Percentiles rank a stretch among this genome's conserved stretches.
These are phyloP conservation scores for Bombus waltoni DNA, from an alignment of 1,140 invertebrate genomes.

Conservation along the genomic window DNA sequence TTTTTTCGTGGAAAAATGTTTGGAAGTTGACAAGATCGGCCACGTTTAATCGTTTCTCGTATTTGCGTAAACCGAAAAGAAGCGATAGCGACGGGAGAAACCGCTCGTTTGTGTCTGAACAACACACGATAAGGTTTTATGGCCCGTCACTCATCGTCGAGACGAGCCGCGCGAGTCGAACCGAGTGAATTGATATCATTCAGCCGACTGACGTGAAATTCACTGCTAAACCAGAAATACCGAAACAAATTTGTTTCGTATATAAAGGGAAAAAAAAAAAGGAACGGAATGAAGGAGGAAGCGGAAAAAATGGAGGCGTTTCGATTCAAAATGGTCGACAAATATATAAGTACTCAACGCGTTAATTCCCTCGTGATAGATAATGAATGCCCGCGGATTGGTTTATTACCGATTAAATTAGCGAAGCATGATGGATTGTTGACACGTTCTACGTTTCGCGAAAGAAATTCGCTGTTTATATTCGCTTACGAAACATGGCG, in stretches of 20 bases:
- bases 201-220: constrained; percentile 30
- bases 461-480: neutral
- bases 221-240: constrained; percentile 11
- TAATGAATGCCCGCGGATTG: constrained; percentile 33
- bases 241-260: neutral
- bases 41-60: constrained; percentile 72
- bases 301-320: neutral
- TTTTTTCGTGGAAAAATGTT: constrained; percentile 41
- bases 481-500: neutral
- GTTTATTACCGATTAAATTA: constrained; percentile 56
- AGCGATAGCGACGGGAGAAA: constrained; percentile 29
- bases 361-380: constrained; percentile 25
- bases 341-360: neutral
- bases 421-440: constrained; percentile 11
- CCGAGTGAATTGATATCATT: constrained; percentile 41
- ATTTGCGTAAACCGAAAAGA: constrained; percentile 71
- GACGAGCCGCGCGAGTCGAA: constrained; percentile 49
- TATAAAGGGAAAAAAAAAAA: no score
- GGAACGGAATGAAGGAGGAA: no score
- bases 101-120: constrained; percentile 71
- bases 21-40: constrained; percentile 49
- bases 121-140: constrained; percentile 77
- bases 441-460: neutral
- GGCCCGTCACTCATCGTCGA: constrained; percentile 74
- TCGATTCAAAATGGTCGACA: neutral